Evolutionary conservation across 2,113 vertebrate genomes (phyloP), one percentile per base, ranked within the genome.

Genomic region (Corydoras maculifer): DNA sequence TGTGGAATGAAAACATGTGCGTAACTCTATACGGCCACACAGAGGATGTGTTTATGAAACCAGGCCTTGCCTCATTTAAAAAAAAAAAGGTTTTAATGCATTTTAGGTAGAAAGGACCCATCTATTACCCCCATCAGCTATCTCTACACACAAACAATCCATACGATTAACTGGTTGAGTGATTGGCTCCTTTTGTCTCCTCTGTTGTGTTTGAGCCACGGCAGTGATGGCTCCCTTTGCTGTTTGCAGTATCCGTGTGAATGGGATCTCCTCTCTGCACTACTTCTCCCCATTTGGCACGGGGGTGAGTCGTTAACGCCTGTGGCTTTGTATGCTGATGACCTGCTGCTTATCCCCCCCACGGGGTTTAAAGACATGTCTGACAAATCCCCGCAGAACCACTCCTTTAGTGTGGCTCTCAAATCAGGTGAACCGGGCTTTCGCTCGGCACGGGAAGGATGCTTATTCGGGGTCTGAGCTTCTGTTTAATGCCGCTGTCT

Each of bases 141-240:
- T 43, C 48, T 73, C 60, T 65, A 72, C 58, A 50, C 62, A 58
- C 30, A 25, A 68, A 61, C 65, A 76, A 72, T 69, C 63, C 64
- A 55, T 57, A 65, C 18, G 72, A 78, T 53, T 32, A 35, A 61
- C 61, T 72, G 35, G 68, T 61, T 78, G 63, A 75, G 77, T 83
- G 75, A 85, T 79, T 78, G 81, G 18, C 1, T 72, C 10, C 79
- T 68, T 79, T 87, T 87, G 84, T 88, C 82, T 85, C 65, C 31
- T n/a, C 10, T 78, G 82, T 83, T 77, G 69, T 73, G 65, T 77
- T 75, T 82, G 83, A 78, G 75, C 68, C 72, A 43, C 79, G 80
- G 68, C 79, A 74, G 76, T 76, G 84, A 83, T 75, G 74, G 80
- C 74, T 75, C 75, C 58, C 62, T 62, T 59, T 68, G 73, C 65